A percentile compares a stretch with the other conserved stretches of the same genome.
Evolutionary conservation across 2,888 invertebrate genomes (phyloP).

Genomic region (Apamea sordens): DNA sequence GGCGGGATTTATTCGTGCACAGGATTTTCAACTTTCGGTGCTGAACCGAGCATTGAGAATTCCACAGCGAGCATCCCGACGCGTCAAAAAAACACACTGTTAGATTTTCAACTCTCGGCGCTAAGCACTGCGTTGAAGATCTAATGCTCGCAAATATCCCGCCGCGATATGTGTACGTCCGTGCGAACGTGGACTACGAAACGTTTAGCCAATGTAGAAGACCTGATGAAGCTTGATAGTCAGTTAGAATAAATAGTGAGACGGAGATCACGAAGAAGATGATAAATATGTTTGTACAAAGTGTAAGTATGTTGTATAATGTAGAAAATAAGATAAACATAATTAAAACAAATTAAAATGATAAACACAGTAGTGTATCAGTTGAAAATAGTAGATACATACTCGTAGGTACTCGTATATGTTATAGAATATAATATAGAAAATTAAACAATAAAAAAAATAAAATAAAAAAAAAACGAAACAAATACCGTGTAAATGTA

Average conservation of each 20-base stretch:
- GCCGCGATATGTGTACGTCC: no score
- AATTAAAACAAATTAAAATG: constrained; percentile 23
- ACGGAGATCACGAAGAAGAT: neutral
- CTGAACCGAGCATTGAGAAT: no score
- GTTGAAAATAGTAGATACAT: neutral
- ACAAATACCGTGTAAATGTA: constrained; percentile 95
- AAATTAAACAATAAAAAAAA: constrained; percentile 36
- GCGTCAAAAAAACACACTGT: no score
- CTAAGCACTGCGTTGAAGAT: no score
- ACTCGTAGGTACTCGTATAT: constrained; percentile 5
- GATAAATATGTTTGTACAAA: neutral
- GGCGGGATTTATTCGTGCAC: no score
- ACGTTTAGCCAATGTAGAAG: neutral
- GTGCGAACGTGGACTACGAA: no score
- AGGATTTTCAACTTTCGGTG: no score
- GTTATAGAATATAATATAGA: neutral
- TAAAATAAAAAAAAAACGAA: constrained; percentile 72
- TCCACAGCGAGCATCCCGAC: no score
- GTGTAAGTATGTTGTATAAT: constrained; percentile 34
- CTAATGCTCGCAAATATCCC: no score
- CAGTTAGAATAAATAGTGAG: neutral
- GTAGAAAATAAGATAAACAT: constrained; percentile 44
- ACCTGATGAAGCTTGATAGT: neutral
- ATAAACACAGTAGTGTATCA: constrained; percentile 12
- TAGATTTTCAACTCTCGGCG: no score